These are phyloP conservation scores for Anoplolepis gracilipes DNA, from an alignment of 1,140 invertebrate genomes.

Conservation along the genomic window DNA sequence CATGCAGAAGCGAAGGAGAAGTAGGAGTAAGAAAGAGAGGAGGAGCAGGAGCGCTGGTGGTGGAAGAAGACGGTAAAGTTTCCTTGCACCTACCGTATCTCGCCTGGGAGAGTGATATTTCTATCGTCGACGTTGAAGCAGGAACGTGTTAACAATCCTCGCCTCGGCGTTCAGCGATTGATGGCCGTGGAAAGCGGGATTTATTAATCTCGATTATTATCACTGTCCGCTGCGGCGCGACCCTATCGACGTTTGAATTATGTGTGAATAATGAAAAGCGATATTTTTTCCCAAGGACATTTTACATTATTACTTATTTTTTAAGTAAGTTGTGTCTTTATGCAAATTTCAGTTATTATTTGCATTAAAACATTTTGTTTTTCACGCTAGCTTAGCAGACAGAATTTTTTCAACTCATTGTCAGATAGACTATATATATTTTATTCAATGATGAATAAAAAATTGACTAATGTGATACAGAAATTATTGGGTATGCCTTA, in stretches of 20 bases:
- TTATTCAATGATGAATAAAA: too few relatives aligned
- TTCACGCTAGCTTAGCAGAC: neutral
- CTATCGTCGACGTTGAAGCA: constrained; percentile 72
- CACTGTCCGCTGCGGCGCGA: constrained; percentile 64
- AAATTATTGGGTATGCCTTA: neutral
- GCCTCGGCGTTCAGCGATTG: constrained; percentile 74
- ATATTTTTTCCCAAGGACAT: constrained; percentile 27
- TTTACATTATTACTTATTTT: neutral
- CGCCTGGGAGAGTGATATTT: constrained; percentile 78
- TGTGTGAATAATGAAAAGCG: constrained; percentile 6
- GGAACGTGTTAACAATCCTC: constrained; percentile 78
- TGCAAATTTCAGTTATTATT: constrained; percentile 16
- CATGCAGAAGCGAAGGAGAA: constrained; percentile 23
- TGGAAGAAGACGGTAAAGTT: constrained; percentile 59
- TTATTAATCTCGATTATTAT: constrained; percentile 78
- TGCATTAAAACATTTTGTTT: neutral
- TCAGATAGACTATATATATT: neutral
- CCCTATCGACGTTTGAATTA: constrained; percentile 70
- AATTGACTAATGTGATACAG: neutral
- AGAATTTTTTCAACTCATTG: too few relatives aligned
- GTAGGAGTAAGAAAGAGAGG: constrained; percentile 16
- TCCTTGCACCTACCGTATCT: constrained; percentile 71
- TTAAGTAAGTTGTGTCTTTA: neutral
- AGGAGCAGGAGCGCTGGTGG: constrained; percentile 42
- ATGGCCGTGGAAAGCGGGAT: constrained; percentile 77